phyloP scores from a whole-genome alignment of 2,797 vertebrate genomes.

The Hapalemur alaotrensis region DNA sequence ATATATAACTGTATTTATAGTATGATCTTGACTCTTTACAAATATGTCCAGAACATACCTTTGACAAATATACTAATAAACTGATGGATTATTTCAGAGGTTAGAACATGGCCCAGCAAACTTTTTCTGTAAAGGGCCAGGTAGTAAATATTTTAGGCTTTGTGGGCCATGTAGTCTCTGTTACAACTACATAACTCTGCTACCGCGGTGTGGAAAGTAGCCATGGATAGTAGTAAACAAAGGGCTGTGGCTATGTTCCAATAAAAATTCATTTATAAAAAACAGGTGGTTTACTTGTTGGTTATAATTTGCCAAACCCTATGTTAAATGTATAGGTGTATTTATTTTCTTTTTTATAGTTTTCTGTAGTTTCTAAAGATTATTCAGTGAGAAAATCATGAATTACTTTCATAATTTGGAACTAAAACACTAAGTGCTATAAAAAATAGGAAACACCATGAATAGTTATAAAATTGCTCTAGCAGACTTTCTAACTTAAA shows the following conservation, averaged over 20 bases:
- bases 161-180: neutral
- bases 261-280: neutral
- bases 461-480: neutral
- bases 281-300: neutral
- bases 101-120: neutral
- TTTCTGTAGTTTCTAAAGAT: slow-evolving; percentile 19
- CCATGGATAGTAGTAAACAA: neutral
- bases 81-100: neutral
- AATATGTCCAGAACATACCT: neutral
- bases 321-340: neutral
- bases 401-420: slow-evolving; percentile 16
- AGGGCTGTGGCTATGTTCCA: neutral
- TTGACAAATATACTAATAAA: neutral
- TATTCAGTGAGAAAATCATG: slow-evolving; percentile 19
- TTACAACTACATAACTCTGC: neutral
- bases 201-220: neutral
- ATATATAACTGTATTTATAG: neutral
- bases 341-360: slow-evolving; percentile 8
- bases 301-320: neutral
- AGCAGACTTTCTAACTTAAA: neutral
- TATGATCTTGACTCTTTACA: neutral
- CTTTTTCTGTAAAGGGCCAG: neutral
- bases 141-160: neutral
- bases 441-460: neutral
- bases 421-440: neutral